Percentiles rank a stretch among this genome's conserved stretches.
Conservation (phyloP, 1,140 invertebrate genomes). For the Rhyzopertha dominica region DNA sequence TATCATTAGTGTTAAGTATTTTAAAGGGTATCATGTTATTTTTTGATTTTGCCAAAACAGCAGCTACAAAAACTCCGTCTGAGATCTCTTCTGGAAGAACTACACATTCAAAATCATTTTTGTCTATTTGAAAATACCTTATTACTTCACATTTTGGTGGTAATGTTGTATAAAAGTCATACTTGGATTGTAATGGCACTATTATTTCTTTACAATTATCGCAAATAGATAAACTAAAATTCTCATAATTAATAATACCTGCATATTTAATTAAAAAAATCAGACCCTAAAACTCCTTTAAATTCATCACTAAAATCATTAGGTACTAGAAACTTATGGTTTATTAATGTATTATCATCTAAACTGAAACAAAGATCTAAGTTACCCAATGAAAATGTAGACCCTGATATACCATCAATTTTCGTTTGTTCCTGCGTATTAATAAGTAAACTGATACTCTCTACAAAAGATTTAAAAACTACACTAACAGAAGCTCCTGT, state of each 20-base stretch:
- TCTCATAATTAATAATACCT: conserved; percentile 17
- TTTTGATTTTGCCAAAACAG: conserved; percentile 7
- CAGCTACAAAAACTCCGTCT: conserved; percentile 17
- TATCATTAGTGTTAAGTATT: conserved; percentile 19
- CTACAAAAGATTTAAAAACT: too few species aligned
- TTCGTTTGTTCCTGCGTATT: too few species aligned
- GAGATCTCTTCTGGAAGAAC: conserved; percentile 18
- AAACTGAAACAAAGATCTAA: too few species aligned
- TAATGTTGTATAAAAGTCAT: conserved; percentile 13
- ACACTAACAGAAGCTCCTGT: too few species aligned
- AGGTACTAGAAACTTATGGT: conserved; percentile 18
- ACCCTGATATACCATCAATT: too few species aligned
- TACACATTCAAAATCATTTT: conserved; percentile 16
- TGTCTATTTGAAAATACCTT: conserved; percentile 15
- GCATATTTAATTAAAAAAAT: conserved; percentile 18
- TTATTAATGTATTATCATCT: too few species aligned
- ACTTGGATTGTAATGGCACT: conserved; percentile 13
- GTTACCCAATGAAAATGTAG: too few species aligned
- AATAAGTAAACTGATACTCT: too few species aligned
- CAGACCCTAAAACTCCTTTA: conserved; percentile 20
- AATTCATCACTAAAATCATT: conserved; percentile 15
- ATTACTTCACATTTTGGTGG: conserved; percentile 20
- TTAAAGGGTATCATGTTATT: conserved; percentile 15
- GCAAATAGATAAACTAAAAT: conserved; percentile 13
- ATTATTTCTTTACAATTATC: conserved; percentile 4